phyloP scores from a whole-genome alignment of 2,113 vertebrate genomes.

The Limnothrissa miodon region DNA sequence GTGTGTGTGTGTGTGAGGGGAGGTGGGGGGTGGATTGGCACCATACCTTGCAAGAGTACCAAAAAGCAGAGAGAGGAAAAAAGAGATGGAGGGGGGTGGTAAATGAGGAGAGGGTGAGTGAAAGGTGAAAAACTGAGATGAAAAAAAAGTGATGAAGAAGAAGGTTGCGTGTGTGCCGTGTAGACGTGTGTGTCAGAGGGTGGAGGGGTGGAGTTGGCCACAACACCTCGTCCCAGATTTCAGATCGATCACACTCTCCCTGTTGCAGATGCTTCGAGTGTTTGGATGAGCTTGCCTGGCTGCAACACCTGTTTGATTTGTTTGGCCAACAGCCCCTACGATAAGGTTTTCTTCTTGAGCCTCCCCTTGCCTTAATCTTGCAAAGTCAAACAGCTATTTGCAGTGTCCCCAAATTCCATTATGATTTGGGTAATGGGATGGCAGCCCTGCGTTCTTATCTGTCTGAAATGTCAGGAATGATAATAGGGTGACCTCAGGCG shows the following conservation, averaged over 20 bases:
- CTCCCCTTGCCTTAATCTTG: constrained; percentile 32
- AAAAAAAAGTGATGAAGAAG: neutral
- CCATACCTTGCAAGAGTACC: too few relatives aligned
- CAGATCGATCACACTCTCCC: constrained; percentile 17
- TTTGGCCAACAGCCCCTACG: constrained; percentile 35
- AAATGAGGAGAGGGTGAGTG: neutral
- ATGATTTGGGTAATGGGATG: constrained; percentile 44
- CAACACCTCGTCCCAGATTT: neutral
- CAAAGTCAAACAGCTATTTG: constrained; percentile 46
- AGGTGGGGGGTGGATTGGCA: too few relatives aligned
- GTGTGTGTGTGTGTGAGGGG: too few relatives aligned
- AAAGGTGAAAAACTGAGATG: neutral
- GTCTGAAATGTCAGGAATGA: constrained; percentile 42
- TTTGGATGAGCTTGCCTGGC: constrained; percentile 8
- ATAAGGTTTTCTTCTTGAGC: constrained; percentile 31
- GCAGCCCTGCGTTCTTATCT: constrained; percentile 39
- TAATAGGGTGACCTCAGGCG: constrained; percentile 38
- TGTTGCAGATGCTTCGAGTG: constrained; percentile 4
- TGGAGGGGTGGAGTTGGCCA: neutral
- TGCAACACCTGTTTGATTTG: constrained; percentile 37
- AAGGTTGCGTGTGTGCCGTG: neutral
- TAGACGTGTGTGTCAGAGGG: neutral
- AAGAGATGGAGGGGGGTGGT: neutral
- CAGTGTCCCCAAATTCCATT: constrained; percentile 45
- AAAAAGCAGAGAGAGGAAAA: neutral